These are phyloP conservation scores for Pituophis catenifer DNA, from an alignment of 2,113 vertebrate genomes.

Conservation along the genomic window DNA sequence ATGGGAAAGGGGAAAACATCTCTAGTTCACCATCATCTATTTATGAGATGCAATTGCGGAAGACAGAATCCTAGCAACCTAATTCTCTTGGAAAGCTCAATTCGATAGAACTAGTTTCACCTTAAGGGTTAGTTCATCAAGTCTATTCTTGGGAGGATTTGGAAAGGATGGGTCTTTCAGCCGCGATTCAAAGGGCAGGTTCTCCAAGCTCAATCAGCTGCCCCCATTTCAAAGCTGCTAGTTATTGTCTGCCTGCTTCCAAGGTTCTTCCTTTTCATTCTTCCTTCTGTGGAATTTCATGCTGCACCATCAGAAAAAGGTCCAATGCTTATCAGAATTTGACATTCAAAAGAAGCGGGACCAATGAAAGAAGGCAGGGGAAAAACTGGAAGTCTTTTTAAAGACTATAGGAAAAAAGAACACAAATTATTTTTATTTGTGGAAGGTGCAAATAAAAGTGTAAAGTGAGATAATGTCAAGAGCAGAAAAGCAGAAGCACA, in stretches of 20 bases:
- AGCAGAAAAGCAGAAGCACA: neutral
- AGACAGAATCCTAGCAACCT: neutral
- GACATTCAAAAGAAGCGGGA: neutral
- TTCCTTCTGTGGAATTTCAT: neutral
- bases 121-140: neutral
- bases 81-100: neutral
- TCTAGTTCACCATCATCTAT: neutral
- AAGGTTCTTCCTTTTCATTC: neutral
- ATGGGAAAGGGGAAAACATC: neutral
- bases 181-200: neutral
- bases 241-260: neutral
- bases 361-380: neutral
- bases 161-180: neutral
- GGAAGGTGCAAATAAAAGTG: neutral
- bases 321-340: neutral
- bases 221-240: neutral
- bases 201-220: neutral
- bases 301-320: neutral
- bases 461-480: neutral
- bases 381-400: neutral
- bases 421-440: neutral
- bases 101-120: neutral
- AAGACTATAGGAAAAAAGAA: conserved; percentile 3
- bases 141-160: neutral
- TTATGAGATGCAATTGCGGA: neutral